Percentiles rank a stretch among this genome's conserved stretches.
These are phyloP conservation scores for Eupithecia subfuscata DNA, from an alignment of 2,888 invertebrate genomes.

Conservation along the genomic window DNA sequence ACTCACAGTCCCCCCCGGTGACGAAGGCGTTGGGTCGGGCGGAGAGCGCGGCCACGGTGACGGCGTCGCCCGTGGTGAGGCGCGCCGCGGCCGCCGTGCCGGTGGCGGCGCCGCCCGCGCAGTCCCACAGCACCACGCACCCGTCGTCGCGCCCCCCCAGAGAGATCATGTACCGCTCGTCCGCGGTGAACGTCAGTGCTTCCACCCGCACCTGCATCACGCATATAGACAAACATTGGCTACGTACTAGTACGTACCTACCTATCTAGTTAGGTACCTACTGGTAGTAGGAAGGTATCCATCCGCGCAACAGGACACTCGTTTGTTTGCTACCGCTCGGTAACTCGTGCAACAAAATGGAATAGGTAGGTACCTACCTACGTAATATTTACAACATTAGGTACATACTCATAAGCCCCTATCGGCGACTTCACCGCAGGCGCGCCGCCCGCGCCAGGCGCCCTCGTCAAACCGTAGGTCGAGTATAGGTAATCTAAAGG, in stretches of 20 bases:
- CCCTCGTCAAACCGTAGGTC: too few relatives aligned
- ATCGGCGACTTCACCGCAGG: too few relatives aligned
- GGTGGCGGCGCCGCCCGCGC: constrained; percentile 85
- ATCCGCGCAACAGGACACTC: too few relatives aligned
- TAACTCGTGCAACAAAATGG: too few relatives aligned
- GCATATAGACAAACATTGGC: not conserved
- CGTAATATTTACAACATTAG: too few relatives aligned
- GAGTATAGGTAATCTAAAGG: too few relatives aligned
- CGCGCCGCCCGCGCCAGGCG: too few relatives aligned
- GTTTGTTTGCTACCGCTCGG: too few relatives aligned
- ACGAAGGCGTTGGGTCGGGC: constrained; percentile 87
- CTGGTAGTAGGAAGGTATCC: not conserved
- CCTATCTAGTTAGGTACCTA: too few relatives aligned
- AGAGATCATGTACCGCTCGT: constrained; percentile 92
- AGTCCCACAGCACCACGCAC: constrained; percentile 93
- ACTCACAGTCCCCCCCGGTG: constrained; percentile 88
- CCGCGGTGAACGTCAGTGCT: constrained; percentile 91
- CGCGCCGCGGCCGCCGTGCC: constrained; percentile 85
- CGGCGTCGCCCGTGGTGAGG: constrained; percentile 89
- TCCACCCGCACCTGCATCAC: constrained; percentile 88
- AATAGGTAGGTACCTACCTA: too few relatives aligned
- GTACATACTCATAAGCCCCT: too few relatives aligned
- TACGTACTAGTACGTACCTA: too few relatives aligned
- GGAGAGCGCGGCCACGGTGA: constrained; percentile 81
- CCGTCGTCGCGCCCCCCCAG: constrained; percentile 96